Evolutionary conservation across 2,113 vertebrate genomes (phyloP).

Genomic region (Scolopax mira): DNA sequence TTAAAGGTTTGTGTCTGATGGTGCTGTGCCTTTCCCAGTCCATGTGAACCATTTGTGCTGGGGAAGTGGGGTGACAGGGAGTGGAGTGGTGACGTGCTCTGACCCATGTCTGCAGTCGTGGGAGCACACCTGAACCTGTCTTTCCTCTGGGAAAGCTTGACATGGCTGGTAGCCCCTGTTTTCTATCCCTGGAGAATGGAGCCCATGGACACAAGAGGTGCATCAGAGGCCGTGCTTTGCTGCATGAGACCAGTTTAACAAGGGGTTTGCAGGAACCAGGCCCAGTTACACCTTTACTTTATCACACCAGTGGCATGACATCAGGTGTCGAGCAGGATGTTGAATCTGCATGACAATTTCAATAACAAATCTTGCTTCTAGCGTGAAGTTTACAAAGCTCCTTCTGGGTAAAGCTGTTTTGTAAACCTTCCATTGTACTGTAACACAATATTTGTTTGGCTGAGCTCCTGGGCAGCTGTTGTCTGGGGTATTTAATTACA

Average conservation of each 20-base stretch:
- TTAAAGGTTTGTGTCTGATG: neutral
- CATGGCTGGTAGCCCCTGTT: neutral
- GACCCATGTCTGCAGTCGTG: rapidly evolving
- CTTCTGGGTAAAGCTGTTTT: neutral
- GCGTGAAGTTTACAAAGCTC: neutral
- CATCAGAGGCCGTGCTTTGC: neutral
- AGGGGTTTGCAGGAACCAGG: neutral
- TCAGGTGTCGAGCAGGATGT: neutral
- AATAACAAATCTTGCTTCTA: neutral
- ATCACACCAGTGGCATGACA: neutral
- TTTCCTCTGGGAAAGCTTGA: neutral
- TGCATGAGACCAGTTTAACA: neutral
- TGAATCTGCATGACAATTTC: neutral
- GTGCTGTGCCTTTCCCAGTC: neutral
- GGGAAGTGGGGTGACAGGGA: rapidly evolving
- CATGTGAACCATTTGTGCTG: rapidly evolving
- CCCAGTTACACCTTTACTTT: neutral
- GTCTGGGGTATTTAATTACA: neutral
- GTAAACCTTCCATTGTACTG: neutral
- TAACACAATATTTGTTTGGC: neutral
- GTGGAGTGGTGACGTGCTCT: rapidly evolving
- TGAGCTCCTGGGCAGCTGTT: constrained; percentile 38
- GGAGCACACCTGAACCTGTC: neutral
- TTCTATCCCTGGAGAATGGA: neutral
- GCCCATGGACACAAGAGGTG: neutral